Evolutionary conservation across 2,113 vertebrate genomes (phyloP), one percentile per base, ranked within the genome.

Genomic region (Leucoraja erinaceus): DNA sequence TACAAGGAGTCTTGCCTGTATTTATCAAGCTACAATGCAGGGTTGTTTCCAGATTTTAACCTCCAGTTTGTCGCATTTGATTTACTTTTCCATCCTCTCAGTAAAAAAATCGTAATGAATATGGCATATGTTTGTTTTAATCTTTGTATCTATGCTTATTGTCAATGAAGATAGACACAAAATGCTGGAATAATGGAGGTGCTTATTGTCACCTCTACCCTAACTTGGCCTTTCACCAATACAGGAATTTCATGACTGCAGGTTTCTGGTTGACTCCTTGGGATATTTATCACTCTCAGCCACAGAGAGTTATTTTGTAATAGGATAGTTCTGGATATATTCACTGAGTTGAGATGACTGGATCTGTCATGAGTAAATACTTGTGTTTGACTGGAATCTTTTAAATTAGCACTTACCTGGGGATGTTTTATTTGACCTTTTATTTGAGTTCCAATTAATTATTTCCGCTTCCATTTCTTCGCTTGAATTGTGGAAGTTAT

Each of bases 371-470:
- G 61, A n/a, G n/a, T 88, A 88, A 88, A 88, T 63, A 88, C 61
- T 86, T 86, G 83, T 63, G 59, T 86, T 88, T 88, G 83, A 88
- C 83, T 31, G 59, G 28, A 14, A 61, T 63, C 61, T 88, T 88
- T 86, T 88, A 88, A 88, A 88, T 88, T 88, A 88, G 59, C 59
- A 88, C 83, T 88, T 88, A 88, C 83, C 83, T 88, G 83, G 83
- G 83, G 83, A 61, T 88, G 83, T 88, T 88, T 88, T 88, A 88
- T 56, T 63, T 88, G 59, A 88, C 56, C 83, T 88, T 88, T 61
- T 63, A 61, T 86, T 18, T 31, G 12, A 88, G 83, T 88, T 88
- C 83, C 61, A 88, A 31, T 31, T 63, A 88, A 88, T 88, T 88
- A 56, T 88, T 20, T 20, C 63, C 83, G 28, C 83, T 88, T 28